Evolutionary conservation across 2,113 vertebrate genomes (phyloP).

Genomic region (Henicopernis longicauda): DNA sequence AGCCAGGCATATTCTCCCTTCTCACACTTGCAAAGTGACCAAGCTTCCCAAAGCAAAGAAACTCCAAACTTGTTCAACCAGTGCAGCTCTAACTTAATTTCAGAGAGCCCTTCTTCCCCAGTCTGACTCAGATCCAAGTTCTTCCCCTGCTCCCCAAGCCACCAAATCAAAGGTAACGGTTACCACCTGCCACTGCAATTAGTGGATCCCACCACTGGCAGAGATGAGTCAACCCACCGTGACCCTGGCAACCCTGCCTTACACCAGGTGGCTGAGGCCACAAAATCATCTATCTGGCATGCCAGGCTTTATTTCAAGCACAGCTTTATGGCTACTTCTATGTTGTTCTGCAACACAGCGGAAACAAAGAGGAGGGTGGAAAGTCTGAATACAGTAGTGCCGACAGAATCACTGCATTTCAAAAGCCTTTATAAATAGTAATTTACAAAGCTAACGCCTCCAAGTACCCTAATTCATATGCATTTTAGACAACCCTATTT

Average conservation of each 20-base stretch:
- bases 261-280: neutral
- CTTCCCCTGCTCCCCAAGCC: neutral
- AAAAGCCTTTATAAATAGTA: neutral
- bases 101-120: neutral
- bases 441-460: neutral
- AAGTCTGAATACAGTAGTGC: neutral
- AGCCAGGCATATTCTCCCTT: neutral
- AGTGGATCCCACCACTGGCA: neutral
- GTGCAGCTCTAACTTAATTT: neutral
- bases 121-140: neutral
- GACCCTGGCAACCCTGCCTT: neutral
- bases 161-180: neutral
- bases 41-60: neutral
- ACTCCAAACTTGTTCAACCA: neutral
- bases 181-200: neutral
- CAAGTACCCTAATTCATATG: neutral
- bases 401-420: neutral
- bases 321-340: neutral
- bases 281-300: neutral
- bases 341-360: neutral
- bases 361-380: neutral
- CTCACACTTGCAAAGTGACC: neutral
- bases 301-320: neutral
- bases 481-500: neutral
- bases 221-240: rapidly evolving